Evolutionary conservation across 2,888 invertebrate species (phyloP), one percentile per base, ranked within the genome.

Genomic region (Unio delphinus): DNA sequence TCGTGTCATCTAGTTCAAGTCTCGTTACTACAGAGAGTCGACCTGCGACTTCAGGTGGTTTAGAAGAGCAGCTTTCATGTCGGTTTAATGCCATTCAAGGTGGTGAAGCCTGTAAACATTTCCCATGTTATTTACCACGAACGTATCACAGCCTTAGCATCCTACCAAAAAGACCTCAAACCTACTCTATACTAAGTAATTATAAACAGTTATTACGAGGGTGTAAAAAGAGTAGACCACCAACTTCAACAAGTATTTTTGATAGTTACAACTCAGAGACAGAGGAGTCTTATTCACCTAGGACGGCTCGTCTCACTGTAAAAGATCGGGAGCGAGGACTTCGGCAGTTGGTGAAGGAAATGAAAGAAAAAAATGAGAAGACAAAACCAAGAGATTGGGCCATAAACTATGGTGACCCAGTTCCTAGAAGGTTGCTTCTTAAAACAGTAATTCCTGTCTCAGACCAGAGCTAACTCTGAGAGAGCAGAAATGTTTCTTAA

Each of bases 321-420:
- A 71, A 77, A 45, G 86, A 82, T 59, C 76, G 79, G 64, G 71
- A 82, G 56, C 70, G 84, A n/a, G 84, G 84, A 17, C 69, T 84
- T 3, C 74, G 72, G 62, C 80, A 79, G 34, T 67, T 83, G 30
- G 80, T 82, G 4, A 78, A 76, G 34, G 83, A 85, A 73, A 79
- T 84, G 80, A 77, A 79, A 62, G 76, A 75, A 55, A 70, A 70
- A 23, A 83, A 86, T 70, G 83, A 84, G 65, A 76, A 75, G 55
- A 70, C 72, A 11, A 83, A 79, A 67, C 84, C 84, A 45, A 72
- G 74, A 26, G 84, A 82, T 58, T 83, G 86, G 84, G 80, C 80
- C 18, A 74, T 79, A 7, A 84, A 84, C 58, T 86, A 86, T 63
- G 86, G 86, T 0, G 75, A 78, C 20, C 82, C 82, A 0, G 61